phyloP scores from a whole-genome alignment of 1,140 invertebrate genomes.

The Diachasmimorpha longicaudata region DNA sequence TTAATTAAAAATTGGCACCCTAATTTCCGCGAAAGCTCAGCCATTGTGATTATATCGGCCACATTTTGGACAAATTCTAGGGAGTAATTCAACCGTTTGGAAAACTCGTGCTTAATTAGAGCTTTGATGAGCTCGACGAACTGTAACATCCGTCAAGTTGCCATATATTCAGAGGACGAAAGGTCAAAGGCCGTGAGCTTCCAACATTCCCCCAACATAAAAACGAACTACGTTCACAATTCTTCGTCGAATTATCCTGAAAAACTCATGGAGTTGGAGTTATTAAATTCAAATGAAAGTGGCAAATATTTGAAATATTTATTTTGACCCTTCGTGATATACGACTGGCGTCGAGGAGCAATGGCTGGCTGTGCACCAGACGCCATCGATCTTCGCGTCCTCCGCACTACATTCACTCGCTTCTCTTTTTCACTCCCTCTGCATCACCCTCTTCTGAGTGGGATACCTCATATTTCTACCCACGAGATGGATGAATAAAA shows the following conservation, averaged over 20 bases:
- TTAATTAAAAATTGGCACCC: too few relatives aligned
- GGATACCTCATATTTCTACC: not conserved
- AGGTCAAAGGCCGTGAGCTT: too few relatives aligned
- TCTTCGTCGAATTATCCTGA: not conserved
- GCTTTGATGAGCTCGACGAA: too few relatives aligned
- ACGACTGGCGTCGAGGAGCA: not conserved
- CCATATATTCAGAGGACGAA: too few relatives aligned
- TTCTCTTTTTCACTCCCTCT: not conserved
- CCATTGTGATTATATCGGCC: too few relatives aligned
- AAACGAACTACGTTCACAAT: too few relatives aligned
- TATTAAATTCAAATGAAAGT: conserved; percentile 15
- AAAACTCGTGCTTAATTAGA: too few relatives aligned
- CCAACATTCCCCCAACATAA: too few relatives aligned
- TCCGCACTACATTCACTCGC: not conserved
- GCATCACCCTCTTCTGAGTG: not conserved
- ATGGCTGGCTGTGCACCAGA: conserved; percentile 23
- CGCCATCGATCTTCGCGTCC: conserved; percentile 28
- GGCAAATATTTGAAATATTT: not conserved
- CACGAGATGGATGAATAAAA: not conserved
- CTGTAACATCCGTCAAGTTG: too few relatives aligned
- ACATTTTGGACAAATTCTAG: too few relatives aligned
- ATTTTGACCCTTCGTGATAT: not conserved
- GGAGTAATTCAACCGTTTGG: too few relatives aligned
- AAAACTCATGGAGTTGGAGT: not conserved
- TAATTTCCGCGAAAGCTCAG: too few relatives aligned